A percentile compares a stretch with the other conserved stretches of the same genome.
phyloP scores from a whole-genome alignment of 2,797 vertebrate species.

The Jordanella pulchra region DNA sequence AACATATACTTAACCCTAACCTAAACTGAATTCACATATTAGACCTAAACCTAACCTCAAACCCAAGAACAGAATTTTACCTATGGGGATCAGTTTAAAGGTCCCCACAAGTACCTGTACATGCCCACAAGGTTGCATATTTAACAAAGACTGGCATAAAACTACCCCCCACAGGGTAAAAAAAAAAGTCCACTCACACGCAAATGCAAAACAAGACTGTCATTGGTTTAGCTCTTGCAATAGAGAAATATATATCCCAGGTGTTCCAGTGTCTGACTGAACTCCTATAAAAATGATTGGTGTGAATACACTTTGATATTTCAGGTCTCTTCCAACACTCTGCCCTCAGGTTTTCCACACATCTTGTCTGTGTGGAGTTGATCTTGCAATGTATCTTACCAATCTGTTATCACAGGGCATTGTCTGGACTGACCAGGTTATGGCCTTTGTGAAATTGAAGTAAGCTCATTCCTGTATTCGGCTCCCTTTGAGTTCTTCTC shows the following conservation, averaged over 20 bases:
- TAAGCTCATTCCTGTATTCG: slow-evolving; percentile 71
- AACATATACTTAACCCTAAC: no score
- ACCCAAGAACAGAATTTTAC: no score
- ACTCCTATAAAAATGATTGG: slow-evolving; percentile 28
- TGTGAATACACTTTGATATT: slow-evolving; percentile 32
- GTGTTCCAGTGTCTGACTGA: slow-evolving; percentile 25
- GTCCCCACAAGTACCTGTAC: no score
- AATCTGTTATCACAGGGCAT: slow-evolving; percentile 64
- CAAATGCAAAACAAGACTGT: neutral
- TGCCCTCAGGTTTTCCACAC: slow-evolving; percentile 24
- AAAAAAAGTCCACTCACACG: no score
- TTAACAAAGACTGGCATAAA: no score
- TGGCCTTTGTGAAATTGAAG: slow-evolving; percentile 74
- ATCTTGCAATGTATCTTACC: slow-evolving; percentile 63
- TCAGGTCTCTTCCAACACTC: slow-evolving; percentile 18
- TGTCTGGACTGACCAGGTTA: slow-evolving; percentile 58
- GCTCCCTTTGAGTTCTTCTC: slow-evolving; percentile 64
- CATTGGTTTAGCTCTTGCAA: slow-evolving; percentile 22
- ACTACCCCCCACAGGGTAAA: no score
- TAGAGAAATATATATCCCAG: slow-evolving; percentile 2
- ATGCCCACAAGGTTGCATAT: no score
- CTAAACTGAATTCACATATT: no score
- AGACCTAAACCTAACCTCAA: no score
- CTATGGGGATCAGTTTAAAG: no score
- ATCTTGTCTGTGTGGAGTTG: slow-evolving; percentile 53